Percentiles rank a stretch among this genome's conserved stretches.
These are phyloP conservation scores for Bungarus multicinctus DNA, from an alignment of 2,113 vertebrate species.

Conservation along the genomic window DNA sequence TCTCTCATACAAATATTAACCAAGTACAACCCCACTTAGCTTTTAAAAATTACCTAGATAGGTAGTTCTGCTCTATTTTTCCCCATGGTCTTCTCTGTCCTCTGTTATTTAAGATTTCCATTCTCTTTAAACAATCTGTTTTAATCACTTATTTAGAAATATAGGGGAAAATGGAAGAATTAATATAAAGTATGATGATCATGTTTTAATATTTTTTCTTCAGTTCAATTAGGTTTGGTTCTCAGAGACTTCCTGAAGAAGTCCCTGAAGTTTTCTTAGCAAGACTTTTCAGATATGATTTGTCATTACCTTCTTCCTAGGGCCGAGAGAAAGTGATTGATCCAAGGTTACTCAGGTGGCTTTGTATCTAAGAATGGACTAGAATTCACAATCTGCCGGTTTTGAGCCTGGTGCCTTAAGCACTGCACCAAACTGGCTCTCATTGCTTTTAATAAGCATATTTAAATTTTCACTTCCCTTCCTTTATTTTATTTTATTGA, in stretches of 20 bases:
- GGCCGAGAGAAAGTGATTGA: too few species aligned
- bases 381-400: too few species aligned
- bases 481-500: too few species aligned
- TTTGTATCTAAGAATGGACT: too few species aligned
- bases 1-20: not conserved
- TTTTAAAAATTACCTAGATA: not conserved
- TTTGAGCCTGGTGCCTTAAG: too few species aligned
- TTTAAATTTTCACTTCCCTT: too few species aligned
- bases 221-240: not conserved
- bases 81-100: not conserved
- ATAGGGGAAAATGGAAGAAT: not conserved
- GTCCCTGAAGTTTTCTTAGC: too few species aligned
- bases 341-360: too few species aligned
- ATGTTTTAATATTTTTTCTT: not conserved
- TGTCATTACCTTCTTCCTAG: too few species aligned
- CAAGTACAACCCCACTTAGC: not conserved
- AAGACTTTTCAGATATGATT: too few species aligned
- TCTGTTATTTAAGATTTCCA: not conserved
- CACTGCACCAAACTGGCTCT: too few species aligned
- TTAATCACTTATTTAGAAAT: not conserved
- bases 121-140: not conserved
- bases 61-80: not conserved
- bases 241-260: not conserved
- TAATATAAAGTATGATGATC: not conserved
- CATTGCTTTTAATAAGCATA: too few species aligned